Evolutionary conservation across 2,797 vertebrate species (phyloP).

Genomic region (Etheostoma perlongum): DNA sequence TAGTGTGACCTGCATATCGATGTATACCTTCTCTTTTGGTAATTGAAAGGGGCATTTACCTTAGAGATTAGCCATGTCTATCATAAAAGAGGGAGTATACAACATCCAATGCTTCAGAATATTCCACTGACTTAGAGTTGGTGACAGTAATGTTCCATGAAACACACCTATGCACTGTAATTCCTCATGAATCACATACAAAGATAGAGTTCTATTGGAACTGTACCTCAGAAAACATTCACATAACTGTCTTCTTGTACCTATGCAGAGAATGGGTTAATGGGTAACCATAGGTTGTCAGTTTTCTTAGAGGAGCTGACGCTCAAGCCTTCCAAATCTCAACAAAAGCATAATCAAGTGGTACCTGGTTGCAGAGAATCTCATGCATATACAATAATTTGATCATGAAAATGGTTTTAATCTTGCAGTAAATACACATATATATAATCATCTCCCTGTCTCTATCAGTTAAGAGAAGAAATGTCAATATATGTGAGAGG

Average conservation of each 20-base stretch:
- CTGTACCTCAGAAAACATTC: background rate
- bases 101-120: too few relatives aligned
- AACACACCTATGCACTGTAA: too few relatives aligned
- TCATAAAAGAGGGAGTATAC: too few relatives aligned
- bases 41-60: too few relatives aligned
- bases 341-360: slow-evolving; percentile 3
- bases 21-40: too few relatives aligned
- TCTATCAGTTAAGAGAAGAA: slow-evolving; percentile 56
- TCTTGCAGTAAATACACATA: slow-evolving; percentile 39
- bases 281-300: background rate
- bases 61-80: too few relatives aligned
- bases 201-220: too few relatives aligned
- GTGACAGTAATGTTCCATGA: too few relatives aligned
- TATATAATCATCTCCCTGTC: slow-evolving; percentile 54
- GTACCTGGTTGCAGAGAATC: background rate
- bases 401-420: slow-evolving; percentile 26
- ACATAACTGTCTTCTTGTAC: background rate
- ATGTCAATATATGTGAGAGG: slow-evolving; percentile 45
- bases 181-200: too few relatives aligned
- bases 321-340: background rate
- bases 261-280: background rate
- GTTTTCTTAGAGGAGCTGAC: background rate
- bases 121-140: too few relatives aligned
- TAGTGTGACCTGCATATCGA: too few relatives aligned
- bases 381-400: slow-evolving; percentile 12